Base-by-base conservation (phyloP, 2,888 invertebrate genomes). In the Polyommatus icarus region DNA sequence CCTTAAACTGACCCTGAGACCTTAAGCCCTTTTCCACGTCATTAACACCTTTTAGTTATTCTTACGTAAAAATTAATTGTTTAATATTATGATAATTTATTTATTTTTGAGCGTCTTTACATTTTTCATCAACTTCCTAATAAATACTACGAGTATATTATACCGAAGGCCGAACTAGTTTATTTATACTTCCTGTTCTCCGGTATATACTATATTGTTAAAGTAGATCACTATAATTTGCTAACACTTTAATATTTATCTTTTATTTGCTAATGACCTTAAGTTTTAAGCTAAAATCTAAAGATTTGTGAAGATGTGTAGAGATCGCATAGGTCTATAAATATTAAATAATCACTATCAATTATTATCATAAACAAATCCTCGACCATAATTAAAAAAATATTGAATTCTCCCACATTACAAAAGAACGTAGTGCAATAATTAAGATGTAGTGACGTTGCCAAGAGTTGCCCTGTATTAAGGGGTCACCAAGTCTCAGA, bases 91-190 rank as follows among this genome's bases (percentile, higher is more conserved):
- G 20, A 61, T 20, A 61, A 61, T 61, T 24, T 61, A 61, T 61
- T 61, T 24, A 61, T 61, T 12, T 61, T 61, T 61, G 61, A 24
- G 12, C 24, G 3, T 61, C 20, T 61, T 61, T 61, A 61, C 59
- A 61, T 61, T 61, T 71, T 71, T 40, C 36, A 71, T 71, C 32
- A 18, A 18, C 71, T 71, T 71, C 71, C 71, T 72, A 72, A 40
- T 72, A 72, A 40, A 61, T 40, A 40, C 15, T 72, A 40, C 7
- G 46, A 46, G 73, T 73, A 50, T 24, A 50, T 72, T 73, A 73
- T 73, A 46, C 20, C 40, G 73, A 73, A 73, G 73, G 73, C 15
- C 24, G 73, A 73, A 73, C 24, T 40, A 73, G n/a, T 73, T 73
- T 46, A 40, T 46, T 24, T 73, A 5, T 40, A 73, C 73, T 73